Conservation (phyloP, 1,140 invertebrate genomes). For the Drosophila elegans region DNA sequence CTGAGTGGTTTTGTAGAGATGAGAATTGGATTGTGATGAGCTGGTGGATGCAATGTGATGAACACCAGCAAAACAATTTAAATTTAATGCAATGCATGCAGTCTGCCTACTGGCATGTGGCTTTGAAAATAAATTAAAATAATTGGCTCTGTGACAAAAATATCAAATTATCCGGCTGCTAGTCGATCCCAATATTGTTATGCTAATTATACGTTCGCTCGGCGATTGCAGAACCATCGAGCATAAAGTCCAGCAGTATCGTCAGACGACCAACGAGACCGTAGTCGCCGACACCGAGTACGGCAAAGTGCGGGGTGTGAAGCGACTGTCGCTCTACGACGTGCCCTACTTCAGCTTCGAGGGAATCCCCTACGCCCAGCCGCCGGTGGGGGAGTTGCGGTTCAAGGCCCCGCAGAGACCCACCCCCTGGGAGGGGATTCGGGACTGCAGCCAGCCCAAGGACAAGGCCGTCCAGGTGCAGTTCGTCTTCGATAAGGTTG, state of each 20-base stretch:
- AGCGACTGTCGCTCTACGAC: slow-evolving; percentile 70
- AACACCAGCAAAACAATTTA: slow-evolving; percentile 68
- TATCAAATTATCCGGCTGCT: slow-evolving; percentile 47
- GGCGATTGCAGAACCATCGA: slow-evolving; percentile 68
- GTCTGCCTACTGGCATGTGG: slow-evolving; percentile 39
- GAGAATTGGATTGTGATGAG: slow-evolving; percentile 24
- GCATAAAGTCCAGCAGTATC: slow-evolving; percentile 78
- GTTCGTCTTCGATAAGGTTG: slow-evolving; percentile 61
- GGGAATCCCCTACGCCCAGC: slow-evolving; percentile 87
- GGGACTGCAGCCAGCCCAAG: slow-evolving; percentile 81
- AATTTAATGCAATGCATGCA: slow-evolving; percentile 65
- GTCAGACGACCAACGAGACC: slow-evolving; percentile 71
- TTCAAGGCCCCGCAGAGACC: slow-evolving; percentile 86
- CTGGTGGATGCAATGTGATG: slow-evolving; percentile 45
- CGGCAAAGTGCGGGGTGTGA: slow-evolving; percentile 73
- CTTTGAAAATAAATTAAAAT: slow-evolving; percentile 65
- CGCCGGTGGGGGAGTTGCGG: slow-evolving; percentile 86
- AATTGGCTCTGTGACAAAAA: slow-evolving; percentile 59
- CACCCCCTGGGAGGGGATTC: slow-evolving; percentile 72
- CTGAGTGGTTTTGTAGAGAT: slow-evolving; percentile 1
- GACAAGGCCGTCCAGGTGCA: slow-evolving; percentile 80
- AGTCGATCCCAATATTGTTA: slow-evolving; percentile 32
- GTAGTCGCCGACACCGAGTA: slow-evolving; percentile 73
- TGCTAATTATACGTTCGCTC: slow-evolving; percentile 45
- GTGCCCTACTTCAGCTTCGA: slow-evolving; percentile 85